Conservation (phyloP, 1,140 invertebrate species). For the Heliconius hermathena region DNA sequence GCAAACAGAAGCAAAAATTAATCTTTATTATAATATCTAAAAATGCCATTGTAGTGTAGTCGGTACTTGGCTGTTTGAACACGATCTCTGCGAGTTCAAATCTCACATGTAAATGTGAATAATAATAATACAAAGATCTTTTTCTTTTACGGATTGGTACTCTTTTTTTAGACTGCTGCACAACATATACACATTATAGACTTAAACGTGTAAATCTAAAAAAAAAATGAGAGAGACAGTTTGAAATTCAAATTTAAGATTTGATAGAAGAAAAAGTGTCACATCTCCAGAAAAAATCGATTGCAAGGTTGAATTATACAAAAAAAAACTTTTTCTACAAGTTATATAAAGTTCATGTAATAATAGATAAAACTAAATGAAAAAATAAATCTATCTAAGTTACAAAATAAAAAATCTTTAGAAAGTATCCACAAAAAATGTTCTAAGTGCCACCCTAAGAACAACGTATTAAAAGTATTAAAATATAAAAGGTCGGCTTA, state of each 20-base stretch:
- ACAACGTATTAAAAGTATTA: background rate
- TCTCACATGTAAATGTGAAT: background rate
- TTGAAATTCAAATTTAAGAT: too few relatives aligned
- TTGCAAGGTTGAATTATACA: too few relatives aligned
- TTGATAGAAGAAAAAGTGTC: too few relatives aligned
- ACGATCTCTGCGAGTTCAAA: background rate
- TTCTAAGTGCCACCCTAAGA: background rate
- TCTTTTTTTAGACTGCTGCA: background rate
- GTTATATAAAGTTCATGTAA: too few relatives aligned
- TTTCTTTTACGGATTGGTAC: too few relatives aligned
- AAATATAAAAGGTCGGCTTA: slow-evolving; percentile 3
- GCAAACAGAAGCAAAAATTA: background rate
- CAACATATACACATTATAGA: too few relatives aligned
- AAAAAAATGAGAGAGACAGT: background rate
- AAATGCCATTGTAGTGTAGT: background rate
- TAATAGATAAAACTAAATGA: too few relatives aligned
- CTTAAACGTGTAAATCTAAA: too few relatives aligned
- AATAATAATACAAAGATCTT: too few relatives aligned
- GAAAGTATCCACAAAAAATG: background rate
- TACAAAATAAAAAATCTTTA: background rate
- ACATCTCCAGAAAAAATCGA: too few relatives aligned
- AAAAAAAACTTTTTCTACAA: too few relatives aligned
- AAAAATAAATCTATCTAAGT: too few relatives aligned
- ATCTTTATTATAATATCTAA: slow-evolving; percentile 4
- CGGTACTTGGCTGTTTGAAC: background rate